Percentiles rank a stretch among this genome's conserved stretches.
phyloP scores from a whole-genome alignment of 1,140 invertebrate genomes.

The Tribolium castaneum region DNA sequence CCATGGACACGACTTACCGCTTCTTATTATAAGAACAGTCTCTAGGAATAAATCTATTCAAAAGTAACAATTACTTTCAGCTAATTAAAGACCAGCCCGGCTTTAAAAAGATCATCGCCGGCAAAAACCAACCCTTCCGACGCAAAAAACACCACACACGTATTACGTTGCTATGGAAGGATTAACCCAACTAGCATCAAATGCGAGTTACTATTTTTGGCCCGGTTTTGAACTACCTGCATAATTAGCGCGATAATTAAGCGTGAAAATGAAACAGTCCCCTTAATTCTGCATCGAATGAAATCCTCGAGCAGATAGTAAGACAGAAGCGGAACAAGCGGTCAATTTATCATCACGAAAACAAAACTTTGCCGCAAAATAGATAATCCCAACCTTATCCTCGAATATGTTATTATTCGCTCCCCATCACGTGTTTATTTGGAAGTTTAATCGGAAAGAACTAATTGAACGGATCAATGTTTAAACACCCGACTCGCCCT shows the following conservation, averaged over 20 bases:
- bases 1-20: constrained; percentile 46
- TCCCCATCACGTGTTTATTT: not conserved
- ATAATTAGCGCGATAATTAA: constrained; percentile 10
- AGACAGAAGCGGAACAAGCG: constrained; percentile 17
- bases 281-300: not conserved
- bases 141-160: not conserved
- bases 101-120: not conserved
- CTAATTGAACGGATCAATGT: not conserved
- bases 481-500: not conserved
- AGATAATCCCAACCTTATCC: constrained; percentile 10
- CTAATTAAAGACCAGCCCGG: not conserved
- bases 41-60: constrained; percentile 40
- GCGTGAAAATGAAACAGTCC: not conserved
- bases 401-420: constrained; percentile 6
- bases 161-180: not conserved
- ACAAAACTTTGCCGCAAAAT: constrained; percentile 20
- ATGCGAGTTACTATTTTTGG: not conserved
- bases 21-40: constrained; percentile 36
- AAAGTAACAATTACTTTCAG: constrained; percentile 35
- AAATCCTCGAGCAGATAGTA: constrained; percentile 12
- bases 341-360: constrained; percentile 31
- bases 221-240: not conserved
- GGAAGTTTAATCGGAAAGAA: not conserved
- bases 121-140: not conserved
- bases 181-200: not conserved